A percentile compares a stretch with the other conserved stretches of the same genome.
Evolutionary conservation across 2,113 vertebrate species (phyloP).

Genomic region (Entelurus aequoreus): DNA sequence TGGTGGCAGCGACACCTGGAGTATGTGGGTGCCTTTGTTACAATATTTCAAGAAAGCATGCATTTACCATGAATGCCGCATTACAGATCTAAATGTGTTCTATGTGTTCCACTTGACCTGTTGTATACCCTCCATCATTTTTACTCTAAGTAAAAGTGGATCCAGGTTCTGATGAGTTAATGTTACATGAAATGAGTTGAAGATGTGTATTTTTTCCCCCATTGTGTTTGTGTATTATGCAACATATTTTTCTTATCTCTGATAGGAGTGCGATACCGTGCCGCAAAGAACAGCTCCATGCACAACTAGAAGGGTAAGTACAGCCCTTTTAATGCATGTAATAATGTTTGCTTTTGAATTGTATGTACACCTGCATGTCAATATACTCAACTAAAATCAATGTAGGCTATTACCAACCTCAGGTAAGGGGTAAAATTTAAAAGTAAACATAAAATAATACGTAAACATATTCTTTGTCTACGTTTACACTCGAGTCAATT

Average conservation of each 20-base stretch:
- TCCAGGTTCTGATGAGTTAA: too few species aligned
- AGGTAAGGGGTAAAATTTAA: neutral
- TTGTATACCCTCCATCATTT: too few species aligned
- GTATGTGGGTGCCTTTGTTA: too few species aligned
- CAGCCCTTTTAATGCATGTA: slow-evolving; percentile 6
- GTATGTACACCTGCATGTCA: neutral
- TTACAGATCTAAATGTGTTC: too few species aligned
- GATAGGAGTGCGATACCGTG: slow-evolving; percentile 32
- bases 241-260: slow-evolving; percentile 24
- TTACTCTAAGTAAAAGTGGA: too few species aligned
- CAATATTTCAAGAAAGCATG: too few species aligned
- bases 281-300: slow-evolving; percentile 11
- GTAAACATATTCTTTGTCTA: neutral
- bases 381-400: neutral
- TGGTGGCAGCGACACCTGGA: too few species aligned
- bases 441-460: neutral
- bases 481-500: neutral
- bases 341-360: neutral
- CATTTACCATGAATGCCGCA: too few species aligned
- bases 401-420: neutral
- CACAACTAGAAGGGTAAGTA: slow-evolving; percentile 40
- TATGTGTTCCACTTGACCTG: too few species aligned
- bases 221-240: neutral
- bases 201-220: too few species aligned
- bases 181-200: too few species aligned